A percentile compares a stretch with the other conserved stretches of the same genome.
These are phyloP conservation scores for Rutpela maculata DNA, from an alignment of 2,888 invertebrate genomes.

Conservation along the genomic window DNA sequence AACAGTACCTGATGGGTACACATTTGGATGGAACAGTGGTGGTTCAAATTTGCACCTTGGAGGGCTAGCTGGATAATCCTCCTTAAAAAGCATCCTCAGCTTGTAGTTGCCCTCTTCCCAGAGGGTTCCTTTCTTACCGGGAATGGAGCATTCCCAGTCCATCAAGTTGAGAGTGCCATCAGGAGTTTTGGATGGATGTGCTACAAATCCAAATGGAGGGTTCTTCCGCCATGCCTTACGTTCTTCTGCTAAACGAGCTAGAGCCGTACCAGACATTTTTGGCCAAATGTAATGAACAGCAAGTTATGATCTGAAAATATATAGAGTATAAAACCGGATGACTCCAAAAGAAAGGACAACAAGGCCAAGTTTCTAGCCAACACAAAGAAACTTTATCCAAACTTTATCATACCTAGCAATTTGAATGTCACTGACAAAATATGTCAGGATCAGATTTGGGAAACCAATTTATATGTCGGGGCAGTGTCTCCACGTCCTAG, in stretches of 20 bases:
- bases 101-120: conserved; percentile 99
- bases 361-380: too few species aligned
- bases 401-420: too few species aligned
- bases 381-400: too few species aligned
- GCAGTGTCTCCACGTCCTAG: too few species aligned
- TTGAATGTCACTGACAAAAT: too few species aligned
- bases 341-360: too few species aligned
- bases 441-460: too few species aligned
- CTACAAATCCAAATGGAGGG: conserved; percentile 99
- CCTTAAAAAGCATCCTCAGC: conserved; percentile 98
- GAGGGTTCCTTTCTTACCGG: conserved; percentile 96
- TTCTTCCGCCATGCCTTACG: conserved; percentile 99
- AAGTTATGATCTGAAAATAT: too few species aligned
- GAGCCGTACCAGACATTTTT: conserved; percentile 99
- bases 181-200: conserved; percentile 94
- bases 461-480: too few species aligned
- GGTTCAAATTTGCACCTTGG: conserved; percentile 99
- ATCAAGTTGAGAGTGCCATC: conserved; percentile 97
- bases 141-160: conserved; percentile 99
- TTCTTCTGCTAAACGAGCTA: conserved; percentile 96
- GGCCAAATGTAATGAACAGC: too few species aligned
- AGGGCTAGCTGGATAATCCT: conserved; percentile 98
- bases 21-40: conserved; percentile 98
- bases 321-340: too few species aligned
- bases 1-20: conserved; percentile 92